Percentiles rank a stretch among this genome's conserved stretches.
Conservation (phyloP, 2,113 vertebrate species). For the Rhinopomastus cyanomelas region DNA sequence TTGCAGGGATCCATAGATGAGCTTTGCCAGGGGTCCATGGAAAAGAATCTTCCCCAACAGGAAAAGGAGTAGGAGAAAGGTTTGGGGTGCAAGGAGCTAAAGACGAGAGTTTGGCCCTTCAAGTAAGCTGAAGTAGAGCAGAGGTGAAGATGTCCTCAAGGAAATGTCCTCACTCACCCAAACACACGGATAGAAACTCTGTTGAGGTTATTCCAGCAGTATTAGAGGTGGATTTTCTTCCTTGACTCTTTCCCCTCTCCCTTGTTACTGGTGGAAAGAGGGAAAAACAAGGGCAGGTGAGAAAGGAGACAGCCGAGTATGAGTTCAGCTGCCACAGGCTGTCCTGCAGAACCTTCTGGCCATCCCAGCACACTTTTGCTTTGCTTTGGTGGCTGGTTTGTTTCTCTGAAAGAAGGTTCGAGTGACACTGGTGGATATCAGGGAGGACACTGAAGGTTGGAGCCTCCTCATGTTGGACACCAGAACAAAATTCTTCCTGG, state of each 20-base stretch:
- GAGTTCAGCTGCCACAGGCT: accelerated
- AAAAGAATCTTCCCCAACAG: neutral
- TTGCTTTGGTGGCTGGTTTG: neutral
- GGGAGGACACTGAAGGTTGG: neutral
- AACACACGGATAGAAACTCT: neutral
- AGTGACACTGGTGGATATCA: neutral
- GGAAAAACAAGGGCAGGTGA: neutral
- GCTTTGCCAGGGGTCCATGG: neutral
- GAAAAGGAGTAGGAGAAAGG: neutral
- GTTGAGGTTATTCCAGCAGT: neutral
- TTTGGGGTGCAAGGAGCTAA: neutral
- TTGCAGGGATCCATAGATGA: neutral
- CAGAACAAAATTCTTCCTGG: no score
- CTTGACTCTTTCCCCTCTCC: neutral
- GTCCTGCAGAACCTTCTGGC: neutral
- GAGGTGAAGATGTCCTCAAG: neutral
- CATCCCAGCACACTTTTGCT: neutral
- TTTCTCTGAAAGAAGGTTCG: neutral
- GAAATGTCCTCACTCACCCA: neutral
- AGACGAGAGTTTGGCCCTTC: neutral
- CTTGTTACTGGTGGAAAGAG: neutral
- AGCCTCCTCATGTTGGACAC: accelerated
- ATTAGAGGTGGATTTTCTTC: neutral
- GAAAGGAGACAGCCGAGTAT: neutral
- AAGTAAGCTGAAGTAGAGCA: neutral